Evolutionary conservation across 2,888 invertebrate genomes (phyloP), one percentile per base, ranked within the genome.

Genomic region (Diplazon laetatorius): DNA sequence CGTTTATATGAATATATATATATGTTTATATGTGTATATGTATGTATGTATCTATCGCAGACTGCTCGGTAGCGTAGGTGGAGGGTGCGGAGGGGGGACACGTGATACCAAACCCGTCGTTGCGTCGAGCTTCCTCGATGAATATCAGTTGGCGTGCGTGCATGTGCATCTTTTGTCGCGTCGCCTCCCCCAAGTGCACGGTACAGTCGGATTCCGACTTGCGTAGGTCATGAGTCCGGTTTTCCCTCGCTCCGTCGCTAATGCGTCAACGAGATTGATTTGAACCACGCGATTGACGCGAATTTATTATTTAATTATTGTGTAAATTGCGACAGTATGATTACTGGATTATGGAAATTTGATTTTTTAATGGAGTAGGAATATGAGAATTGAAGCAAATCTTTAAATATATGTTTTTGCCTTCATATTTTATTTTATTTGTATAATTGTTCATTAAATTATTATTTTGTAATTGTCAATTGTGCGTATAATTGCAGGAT

Each of bases 161-260:
- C 30, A 30, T 16, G 16, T 35, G 16, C 30, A 14, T 30, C 30
- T n/a, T n/a, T n/a, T n/a, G n/a, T n/a, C n/a, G n/a, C n/a, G n/a
- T n/a, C n/a, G n/a, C n/a, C n/a, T n/a, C n/a, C n/a, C n/a, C n/a
- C 9, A 55, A 55, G 16, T 55, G 8, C 55, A 55, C 30, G 30
- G 55, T 55, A n/a, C n/a, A 55, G 55, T 30, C 30, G 30, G 4
- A 55, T 52, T 25, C 25, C 25, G 22, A 52, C 52, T 52, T 25
- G 8, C 25, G 52, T 25, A n/a, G 50, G 50, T 52, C 50, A 25
- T 52, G 25, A 22, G 50, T 25, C 2, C 14, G 52, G 14, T 14
- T 22, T 30, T 30, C 30, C 25, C 52, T 30, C 52, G 22, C 10
- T 5, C 52, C n/a, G 22, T 52, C 2, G n/a, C 25, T 12, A 52